Percentiles rank a stretch among this genome's conserved stretches.
Evolutionary conservation across 2,888 invertebrate species (phyloP).

Genomic region (Hipparchia sbordonii): DNA sequence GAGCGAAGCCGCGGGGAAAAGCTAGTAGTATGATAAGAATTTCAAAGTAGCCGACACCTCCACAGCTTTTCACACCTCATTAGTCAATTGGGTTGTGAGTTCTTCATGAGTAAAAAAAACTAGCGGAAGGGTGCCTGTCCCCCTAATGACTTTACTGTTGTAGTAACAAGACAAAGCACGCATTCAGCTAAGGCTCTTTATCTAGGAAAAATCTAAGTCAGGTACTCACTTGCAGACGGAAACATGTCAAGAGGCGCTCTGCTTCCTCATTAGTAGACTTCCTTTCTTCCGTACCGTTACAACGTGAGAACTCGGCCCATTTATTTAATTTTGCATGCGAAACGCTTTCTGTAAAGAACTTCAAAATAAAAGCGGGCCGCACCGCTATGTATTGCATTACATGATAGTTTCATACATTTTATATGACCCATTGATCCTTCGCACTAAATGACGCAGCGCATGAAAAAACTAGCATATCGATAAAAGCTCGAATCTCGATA

Average conservation of each 20-base stretch:
- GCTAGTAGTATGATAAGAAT: too few relatives aligned
- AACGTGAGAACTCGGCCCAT: slow-evolving; percentile 11
- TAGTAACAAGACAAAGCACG: slow-evolving; percentile 9
- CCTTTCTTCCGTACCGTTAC: slow-evolving; percentile 26
- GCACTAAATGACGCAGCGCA: too few relatives aligned
- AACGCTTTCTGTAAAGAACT: background rate
- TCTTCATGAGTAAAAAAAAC: background rate
- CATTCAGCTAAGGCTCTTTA: slow-evolving; percentile 23
- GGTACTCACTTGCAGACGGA: slow-evolving; percentile 25
- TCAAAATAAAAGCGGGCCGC: too few relatives aligned
- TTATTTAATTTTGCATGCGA: slow-evolving; percentile 4
- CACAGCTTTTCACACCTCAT: background rate
- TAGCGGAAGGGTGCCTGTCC: background rate
- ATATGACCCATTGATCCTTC: too few relatives aligned
- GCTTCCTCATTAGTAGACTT: slow-evolving; percentile 34
- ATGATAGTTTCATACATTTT: too few relatives aligned
- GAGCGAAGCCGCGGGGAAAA: too few relatives aligned
- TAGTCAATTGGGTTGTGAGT: background rate
- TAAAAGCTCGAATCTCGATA: too few relatives aligned
- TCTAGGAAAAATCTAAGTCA: slow-evolving; percentile 35
- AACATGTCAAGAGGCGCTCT: slow-evolving; percentile 31
- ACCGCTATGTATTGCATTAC: too few relatives aligned
- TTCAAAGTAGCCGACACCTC: too few relatives aligned
- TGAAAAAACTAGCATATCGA: too few relatives aligned
- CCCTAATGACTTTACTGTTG: background rate